phyloP scores from a whole-genome alignment of 2,113 vertebrate genomes.

The Macrotus californicus region DNA sequence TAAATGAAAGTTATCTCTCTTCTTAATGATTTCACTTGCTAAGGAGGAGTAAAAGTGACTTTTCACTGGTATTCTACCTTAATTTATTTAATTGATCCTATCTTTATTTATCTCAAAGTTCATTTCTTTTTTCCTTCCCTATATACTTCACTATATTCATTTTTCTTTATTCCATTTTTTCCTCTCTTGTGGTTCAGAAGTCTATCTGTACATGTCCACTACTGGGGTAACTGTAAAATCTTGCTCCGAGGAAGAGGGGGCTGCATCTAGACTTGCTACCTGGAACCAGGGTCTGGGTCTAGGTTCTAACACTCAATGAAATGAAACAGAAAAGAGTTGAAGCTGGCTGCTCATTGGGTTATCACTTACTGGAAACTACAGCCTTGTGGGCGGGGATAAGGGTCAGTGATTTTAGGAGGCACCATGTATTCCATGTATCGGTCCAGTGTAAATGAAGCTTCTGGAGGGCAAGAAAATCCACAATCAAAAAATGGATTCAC shows the following conservation, averaged over 20 bases:
- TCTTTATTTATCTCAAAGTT: neutral
- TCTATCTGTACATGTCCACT: neutral
- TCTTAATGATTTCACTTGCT: neutral
- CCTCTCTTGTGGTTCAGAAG: neutral
- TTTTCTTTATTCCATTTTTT: neutral
- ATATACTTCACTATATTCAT: neutral
- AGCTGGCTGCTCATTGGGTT: neutral
- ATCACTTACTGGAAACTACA: neutral
- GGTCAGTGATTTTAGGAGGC: neutral
- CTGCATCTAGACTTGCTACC: neutral
- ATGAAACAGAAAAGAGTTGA: neutral
- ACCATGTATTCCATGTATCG: neutral
- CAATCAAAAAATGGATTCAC: neutral
- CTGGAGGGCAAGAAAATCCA: neutral
- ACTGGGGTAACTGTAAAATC: neutral
- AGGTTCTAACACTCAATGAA: neutral
- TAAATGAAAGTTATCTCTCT: neutral
- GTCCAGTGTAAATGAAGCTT: neutral
- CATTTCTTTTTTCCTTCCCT: neutral
- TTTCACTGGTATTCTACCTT: neutral
- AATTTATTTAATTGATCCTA: neutral
- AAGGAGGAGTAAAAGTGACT: neutral
- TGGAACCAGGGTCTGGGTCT: neutral
- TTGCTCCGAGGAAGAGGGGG: neutral
- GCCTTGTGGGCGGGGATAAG: neutral